A percentile compares a stretch with the other conserved stretches of the same genome.
These are phyloP conservation scores for Drosophila punjabiensis DNA, from an alignment of 1,140 invertebrate genomes.

Conservation along the genomic window DNA sequence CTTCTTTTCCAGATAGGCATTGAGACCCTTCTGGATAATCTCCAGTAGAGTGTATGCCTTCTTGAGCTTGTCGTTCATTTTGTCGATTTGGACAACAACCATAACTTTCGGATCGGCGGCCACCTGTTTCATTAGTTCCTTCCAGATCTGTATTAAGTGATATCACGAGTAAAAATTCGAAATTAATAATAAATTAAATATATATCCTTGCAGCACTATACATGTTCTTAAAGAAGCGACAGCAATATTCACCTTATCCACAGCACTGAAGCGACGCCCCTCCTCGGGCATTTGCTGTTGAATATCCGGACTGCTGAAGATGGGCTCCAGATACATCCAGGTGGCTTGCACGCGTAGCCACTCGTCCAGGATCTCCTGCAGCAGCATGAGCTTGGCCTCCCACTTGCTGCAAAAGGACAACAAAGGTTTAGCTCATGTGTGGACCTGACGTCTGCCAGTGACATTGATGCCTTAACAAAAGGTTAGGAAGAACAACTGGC, in stretches of 20 bases:
- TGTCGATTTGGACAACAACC: constrained; percentile 95
- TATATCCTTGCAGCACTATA: not conserved
- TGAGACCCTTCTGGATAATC: constrained; percentile 96
- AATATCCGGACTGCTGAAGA: constrained; percentile 99
- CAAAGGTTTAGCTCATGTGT: constrained; percentile 27
- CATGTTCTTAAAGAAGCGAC: not conserved
- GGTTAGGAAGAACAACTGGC: not conserved
- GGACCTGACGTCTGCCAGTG: constrained; percentile 23
- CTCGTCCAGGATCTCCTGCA: constrained; percentile 97
- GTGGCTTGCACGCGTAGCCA: constrained; percentile 98
- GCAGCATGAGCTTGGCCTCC: constrained; percentile 91
- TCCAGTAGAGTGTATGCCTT: constrained; percentile 95
- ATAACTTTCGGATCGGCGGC: constrained; percentile 92
- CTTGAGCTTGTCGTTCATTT: constrained; percentile 95
- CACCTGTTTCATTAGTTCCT: constrained; percentile 96
- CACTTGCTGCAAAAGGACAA: constrained; percentile 86
- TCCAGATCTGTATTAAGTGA: constrained; percentile 88
- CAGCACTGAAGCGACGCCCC: constrained; percentile 94
- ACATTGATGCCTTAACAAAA: constrained; percentile 44
- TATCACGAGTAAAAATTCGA: no score
- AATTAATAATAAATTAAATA: not conserved
- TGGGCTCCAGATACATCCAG: constrained; percentile 99
- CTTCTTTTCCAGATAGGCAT: constrained; percentile 98
- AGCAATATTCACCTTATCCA: constrained; percentile 90
- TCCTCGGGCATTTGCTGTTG: constrained; percentile 97